Evolutionary conservation across 2,113 vertebrate genomes (phyloP).

Genomic region (Edolisoma coerulescens): DNA sequence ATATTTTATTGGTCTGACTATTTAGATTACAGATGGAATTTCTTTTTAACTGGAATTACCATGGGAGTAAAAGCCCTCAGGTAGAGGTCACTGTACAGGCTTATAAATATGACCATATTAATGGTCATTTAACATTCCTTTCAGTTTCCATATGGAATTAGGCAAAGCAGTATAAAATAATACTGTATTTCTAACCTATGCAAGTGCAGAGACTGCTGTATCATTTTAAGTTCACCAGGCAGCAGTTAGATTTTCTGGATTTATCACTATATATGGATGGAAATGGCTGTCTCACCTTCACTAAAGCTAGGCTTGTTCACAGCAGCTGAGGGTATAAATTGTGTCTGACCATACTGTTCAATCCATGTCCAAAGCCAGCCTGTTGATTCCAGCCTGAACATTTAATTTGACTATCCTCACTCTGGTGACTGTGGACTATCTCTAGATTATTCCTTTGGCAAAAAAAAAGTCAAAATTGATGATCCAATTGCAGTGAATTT

Average conservation of each 20-base stretch:
- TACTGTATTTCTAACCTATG: background rate
- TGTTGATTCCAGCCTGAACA: background rate
- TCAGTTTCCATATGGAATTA: background rate
- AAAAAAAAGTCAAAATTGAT: background rate
- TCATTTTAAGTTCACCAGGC: background rate
- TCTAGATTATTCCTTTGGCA: background rate
- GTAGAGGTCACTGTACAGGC: background rate
- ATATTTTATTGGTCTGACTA: background rate
- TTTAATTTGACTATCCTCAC: background rate
- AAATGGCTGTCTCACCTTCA: background rate
- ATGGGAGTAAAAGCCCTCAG: background rate
- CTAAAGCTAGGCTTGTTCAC: background rate
- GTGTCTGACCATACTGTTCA: background rate
- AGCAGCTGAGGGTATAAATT: background rate
- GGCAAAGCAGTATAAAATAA: background rate
- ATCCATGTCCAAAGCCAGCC: background rate
- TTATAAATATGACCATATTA: background rate
- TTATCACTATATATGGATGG: background rate
- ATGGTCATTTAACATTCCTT: background rate
- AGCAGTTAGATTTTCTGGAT: background rate
- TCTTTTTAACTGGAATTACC: background rate
- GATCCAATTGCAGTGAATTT: background rate
- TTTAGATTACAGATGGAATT: background rate
- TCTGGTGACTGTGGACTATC: background rate
- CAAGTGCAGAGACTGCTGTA: background rate